A percentile compares a stretch with the other conserved stretches of the same genome.
Evolutionary conservation across 2,113 vertebrate genomes (phyloP).

Genomic region (Butastur rufipennis): DNA sequence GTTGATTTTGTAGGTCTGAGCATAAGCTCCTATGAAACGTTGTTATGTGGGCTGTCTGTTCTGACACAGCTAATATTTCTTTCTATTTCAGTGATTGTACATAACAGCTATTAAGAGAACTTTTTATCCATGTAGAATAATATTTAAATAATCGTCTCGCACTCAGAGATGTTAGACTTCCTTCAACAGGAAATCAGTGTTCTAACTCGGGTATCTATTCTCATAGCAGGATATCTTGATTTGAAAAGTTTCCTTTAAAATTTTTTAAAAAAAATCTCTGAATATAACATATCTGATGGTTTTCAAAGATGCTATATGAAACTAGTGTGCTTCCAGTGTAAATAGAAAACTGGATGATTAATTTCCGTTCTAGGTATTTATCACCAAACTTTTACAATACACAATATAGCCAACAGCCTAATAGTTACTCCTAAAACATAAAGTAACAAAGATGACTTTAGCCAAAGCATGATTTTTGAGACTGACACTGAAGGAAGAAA

Average conservation of each 20-base stretch:
- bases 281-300: neutral
- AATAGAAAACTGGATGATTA: neutral
- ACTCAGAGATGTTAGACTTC: neutral
- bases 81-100: neutral
- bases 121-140: neutral
- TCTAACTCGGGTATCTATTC: neutral
- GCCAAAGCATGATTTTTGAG: neutral
- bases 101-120: neutral
- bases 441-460: neutral
- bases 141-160: neutral
- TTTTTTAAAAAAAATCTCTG: neutral
- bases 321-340: neutral
- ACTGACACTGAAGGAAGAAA: neutral
- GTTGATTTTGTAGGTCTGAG: neutral
- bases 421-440: neutral
- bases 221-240: neutral
- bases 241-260: neutral
- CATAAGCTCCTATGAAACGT: neutral
- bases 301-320: neutral
- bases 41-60: neutral
- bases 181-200: neutral
- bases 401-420: neutral
- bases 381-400: neutral
- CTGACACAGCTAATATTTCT: neutral
- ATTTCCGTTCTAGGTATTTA: neutral